Conservation (phyloP, 2,888 invertebrate genomes). For the Sinhomidia bicolor region DNA sequence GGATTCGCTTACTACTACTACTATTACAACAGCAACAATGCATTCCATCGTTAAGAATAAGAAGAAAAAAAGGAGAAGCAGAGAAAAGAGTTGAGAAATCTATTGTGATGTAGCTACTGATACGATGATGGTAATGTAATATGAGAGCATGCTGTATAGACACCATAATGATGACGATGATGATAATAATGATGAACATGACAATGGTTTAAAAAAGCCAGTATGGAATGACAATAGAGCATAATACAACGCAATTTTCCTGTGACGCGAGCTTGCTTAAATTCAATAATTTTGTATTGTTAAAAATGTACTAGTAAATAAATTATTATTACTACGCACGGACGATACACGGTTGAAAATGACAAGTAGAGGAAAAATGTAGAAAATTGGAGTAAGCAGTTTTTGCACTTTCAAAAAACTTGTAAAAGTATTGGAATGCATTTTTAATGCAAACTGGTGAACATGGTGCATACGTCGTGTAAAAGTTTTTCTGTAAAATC, state of each 20-base stretch:
- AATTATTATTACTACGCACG: too few species aligned
- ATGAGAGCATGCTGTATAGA: too few species aligned
- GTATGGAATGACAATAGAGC: neutral
- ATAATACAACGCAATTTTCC: conserved; percentile 45
- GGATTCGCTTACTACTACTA: neutral
- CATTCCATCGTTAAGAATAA: conserved; percentile 9
- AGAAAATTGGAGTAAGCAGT: too few species aligned
- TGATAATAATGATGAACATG: conserved; percentile 1
- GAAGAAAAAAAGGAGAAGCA: too few species aligned
- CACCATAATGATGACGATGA: neutral
- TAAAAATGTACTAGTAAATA: neutral
- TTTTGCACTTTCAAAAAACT: too few species aligned
- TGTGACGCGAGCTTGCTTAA: conserved; percentile 14
- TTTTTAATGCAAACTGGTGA: too few species aligned
- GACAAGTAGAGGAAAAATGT: neutral
- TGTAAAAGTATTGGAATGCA: too few species aligned
- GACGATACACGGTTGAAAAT: too few species aligned
- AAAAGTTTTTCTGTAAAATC: too few species aligned
- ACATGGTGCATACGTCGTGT: too few species aligned
- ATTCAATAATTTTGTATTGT: conserved; percentile 8
- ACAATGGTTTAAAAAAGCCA: conserved; percentile 9
- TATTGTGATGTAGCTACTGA: neutral
- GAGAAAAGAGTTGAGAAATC: conserved; percentile 26
- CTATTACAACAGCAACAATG: too few species aligned
- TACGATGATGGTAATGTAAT: conserved; percentile 2